phyloP scores from a whole-genome alignment of 1,140 invertebrate genomes.

The Drosophila jambulina region DNA sequence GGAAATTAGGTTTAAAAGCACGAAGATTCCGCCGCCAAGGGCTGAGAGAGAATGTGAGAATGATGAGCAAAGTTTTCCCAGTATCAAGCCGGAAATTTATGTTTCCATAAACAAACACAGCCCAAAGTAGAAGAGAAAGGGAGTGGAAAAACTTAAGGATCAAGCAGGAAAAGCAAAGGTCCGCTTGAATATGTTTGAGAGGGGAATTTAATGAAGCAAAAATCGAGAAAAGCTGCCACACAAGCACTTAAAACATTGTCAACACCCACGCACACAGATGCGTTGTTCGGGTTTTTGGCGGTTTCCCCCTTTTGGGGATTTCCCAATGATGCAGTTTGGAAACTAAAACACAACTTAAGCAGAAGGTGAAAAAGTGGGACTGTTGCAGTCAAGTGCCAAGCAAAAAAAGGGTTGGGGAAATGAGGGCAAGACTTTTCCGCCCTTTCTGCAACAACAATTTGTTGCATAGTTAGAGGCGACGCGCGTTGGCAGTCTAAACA shows the following conservation, averaged over 20 bases:
- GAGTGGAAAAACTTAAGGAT: constrained; percentile 14
- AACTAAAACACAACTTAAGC: constrained; percentile 47
- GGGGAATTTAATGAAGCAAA: constrained; percentile 48
- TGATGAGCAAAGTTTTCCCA: constrained; percentile 42
- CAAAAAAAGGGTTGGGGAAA: constrained; percentile 2
- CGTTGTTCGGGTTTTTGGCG: constrained; percentile 48
- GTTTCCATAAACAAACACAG: constrained; percentile 46
- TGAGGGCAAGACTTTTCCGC: constrained; percentile 5
- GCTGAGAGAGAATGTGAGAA: constrained; percentile 34
- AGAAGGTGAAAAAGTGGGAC: constrained; percentile 17
- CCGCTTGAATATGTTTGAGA: constrained; percentile 5
- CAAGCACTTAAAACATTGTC: constrained; percentile 63
- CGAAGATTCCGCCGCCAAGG: background rate
- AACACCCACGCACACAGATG: constrained; percentile 43
- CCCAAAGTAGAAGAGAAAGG: constrained; percentile 1
- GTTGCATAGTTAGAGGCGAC: constrained; percentile 70
- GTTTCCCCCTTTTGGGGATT: constrained; percentile 21
- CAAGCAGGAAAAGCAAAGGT: constrained; percentile 1
- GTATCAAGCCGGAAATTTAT: constrained; percentile 53
- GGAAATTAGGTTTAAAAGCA: constrained; percentile 9
- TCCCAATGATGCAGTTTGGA: constrained; percentile 14
- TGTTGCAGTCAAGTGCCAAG: constrained; percentile 33
- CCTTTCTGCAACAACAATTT: constrained; percentile 41
- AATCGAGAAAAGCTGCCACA: constrained; percentile 36
- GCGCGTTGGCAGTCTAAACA: constrained; percentile 54